Evolutionary conservation across 2,888 invertebrate genomes (phyloP).

Genomic region (Operophtera brumata): DNA sequence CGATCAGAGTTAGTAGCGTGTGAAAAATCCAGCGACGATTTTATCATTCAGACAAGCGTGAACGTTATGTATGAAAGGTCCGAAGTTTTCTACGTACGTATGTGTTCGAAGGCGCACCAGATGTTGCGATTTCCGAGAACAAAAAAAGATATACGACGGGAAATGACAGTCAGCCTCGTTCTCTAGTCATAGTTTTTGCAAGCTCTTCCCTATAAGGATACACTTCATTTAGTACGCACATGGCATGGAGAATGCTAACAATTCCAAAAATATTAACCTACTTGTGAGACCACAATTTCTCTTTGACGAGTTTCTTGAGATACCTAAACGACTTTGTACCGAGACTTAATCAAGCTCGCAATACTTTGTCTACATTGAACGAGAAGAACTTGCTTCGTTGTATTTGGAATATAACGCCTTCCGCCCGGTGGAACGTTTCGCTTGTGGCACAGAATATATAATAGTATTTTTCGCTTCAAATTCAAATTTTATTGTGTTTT

Average conservation of each 20-base stretch:
- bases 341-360: background rate
- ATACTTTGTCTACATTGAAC: background rate
- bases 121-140: conserved; percentile 71
- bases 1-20: conserved; percentile 29
- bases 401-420: background rate
- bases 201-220: conserved; percentile 36
- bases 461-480: no score
- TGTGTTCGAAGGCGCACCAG: conserved; percentile 52
- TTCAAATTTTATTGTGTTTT: no score
- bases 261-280: conserved; percentile 22
- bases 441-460: no score
- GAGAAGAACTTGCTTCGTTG: background rate
- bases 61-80: conserved; percentile 43
- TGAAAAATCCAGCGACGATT: conserved; percentile 34
- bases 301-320: conserved; percentile 21
- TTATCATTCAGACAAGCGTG: conserved; percentile 44
- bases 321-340: conserved; percentile 4
- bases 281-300: conserved; percentile 25
- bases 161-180: conserved; percentile 68
- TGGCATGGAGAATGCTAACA: conserved; percentile 26
- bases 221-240: conserved; percentile 35
- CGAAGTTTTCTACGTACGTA: conserved; percentile 41
- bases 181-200: conserved; percentile 68
- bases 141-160: conserved; percentile 71
- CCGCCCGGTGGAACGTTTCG: no score